These are phyloP conservation scores for Darevskia mixta DNA, from an alignment of 2,797 vertebrate genomes.

Conservation along the genomic window DNA sequence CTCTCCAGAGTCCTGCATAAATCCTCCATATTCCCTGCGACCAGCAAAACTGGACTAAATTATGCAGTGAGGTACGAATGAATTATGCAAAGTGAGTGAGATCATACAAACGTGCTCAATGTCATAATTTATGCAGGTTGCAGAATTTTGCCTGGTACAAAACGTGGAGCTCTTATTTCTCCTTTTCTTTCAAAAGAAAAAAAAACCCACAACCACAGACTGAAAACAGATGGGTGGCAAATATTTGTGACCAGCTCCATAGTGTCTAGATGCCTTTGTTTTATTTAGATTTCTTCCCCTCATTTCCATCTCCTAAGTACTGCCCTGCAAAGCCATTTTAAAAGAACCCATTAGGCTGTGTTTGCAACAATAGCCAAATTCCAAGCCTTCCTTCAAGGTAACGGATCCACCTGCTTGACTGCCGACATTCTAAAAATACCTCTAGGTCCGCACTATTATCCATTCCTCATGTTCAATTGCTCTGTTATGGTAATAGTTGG, in stretches of 20 bases:
- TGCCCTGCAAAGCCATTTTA: slow-evolving; percentile 79
- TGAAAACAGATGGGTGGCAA: slow-evolving; percentile 62
- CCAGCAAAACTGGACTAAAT: neutral
- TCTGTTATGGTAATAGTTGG: slow-evolving; percentile 99
- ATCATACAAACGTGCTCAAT: slow-evolving; percentile 5
- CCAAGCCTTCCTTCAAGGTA: slow-evolving; percentile 78
- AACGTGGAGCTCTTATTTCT: neutral
- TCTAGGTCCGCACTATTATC: slow-evolving; percentile 97
- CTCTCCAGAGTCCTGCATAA: neutral
- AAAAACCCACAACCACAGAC: neutral
- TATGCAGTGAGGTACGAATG: slow-evolving; percentile 18
- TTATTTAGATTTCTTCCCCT: slow-evolving; percentile 48
- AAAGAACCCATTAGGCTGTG: slow-evolving; percentile 85
- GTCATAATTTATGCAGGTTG: slow-evolving; percentile 28
- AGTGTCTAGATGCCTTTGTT: slow-evolving; percentile 59
- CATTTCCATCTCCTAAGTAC: slow-evolving; percentile 80
- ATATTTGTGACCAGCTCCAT: slow-evolving; percentile 51
- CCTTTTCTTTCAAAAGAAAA: neutral
- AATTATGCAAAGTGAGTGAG: slow-evolving; percentile 4
- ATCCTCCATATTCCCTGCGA: neutral
- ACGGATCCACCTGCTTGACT: slow-evolving; percentile 85
- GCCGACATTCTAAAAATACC: slow-evolving; percentile 91
- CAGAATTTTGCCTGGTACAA: slow-evolving; percentile 10
- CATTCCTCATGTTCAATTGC: slow-evolving; percentile 99
- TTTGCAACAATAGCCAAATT: slow-evolving; percentile 78